Evolutionary conservation across 2,113 vertebrate species (phyloP).

Genomic region (Menidia beryllina): DNA sequence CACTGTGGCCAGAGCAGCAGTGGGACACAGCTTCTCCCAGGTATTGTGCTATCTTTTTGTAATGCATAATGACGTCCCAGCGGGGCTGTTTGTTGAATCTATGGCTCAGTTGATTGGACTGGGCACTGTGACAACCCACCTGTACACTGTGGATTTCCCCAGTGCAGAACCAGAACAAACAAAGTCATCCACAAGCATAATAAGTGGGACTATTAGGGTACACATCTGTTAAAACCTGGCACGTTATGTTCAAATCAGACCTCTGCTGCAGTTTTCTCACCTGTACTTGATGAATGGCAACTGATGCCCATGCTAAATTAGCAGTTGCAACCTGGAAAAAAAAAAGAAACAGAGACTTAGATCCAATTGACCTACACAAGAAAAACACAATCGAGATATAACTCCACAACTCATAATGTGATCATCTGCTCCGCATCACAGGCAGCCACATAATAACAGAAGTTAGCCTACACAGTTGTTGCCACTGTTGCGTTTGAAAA

Average conservation of each 20-base stretch:
- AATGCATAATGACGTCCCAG: constrained; percentile 75
- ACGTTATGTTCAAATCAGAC: background rate
- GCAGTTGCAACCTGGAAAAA: constrained; percentile 93
- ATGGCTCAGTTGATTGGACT: constrained; percentile 72
- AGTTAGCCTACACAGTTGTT: too few relatives aligned
- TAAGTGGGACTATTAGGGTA: constrained; percentile 32
- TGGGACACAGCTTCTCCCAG: constrained; percentile 67
- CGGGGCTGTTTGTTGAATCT: constrained; percentile 74
- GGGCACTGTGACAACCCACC: constrained; percentile 63
- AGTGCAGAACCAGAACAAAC: constrained; percentile 73
- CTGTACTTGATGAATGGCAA: constrained; percentile 99
- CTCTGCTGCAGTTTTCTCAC: constrained; percentile 76
- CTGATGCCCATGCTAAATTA: constrained; percentile 96
- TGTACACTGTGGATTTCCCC: constrained; percentile 77
- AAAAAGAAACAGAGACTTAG: constrained; percentile 33
- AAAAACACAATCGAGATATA: background rate
- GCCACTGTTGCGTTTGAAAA: too few relatives aligned
- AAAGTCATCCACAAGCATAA: constrained; percentile 56
- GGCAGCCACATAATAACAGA: too few relatives aligned
- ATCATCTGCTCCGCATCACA: too few relatives aligned
- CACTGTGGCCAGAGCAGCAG: constrained; percentile 62
- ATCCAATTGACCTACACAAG: background rate
- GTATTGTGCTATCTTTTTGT: constrained; percentile 63
- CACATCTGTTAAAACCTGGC: background rate
- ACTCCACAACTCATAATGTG: too few relatives aligned